These are phyloP conservation scores for Salvator merianae DNA, from an alignment of 2,113 vertebrate species.

Conservation along the genomic window DNA sequence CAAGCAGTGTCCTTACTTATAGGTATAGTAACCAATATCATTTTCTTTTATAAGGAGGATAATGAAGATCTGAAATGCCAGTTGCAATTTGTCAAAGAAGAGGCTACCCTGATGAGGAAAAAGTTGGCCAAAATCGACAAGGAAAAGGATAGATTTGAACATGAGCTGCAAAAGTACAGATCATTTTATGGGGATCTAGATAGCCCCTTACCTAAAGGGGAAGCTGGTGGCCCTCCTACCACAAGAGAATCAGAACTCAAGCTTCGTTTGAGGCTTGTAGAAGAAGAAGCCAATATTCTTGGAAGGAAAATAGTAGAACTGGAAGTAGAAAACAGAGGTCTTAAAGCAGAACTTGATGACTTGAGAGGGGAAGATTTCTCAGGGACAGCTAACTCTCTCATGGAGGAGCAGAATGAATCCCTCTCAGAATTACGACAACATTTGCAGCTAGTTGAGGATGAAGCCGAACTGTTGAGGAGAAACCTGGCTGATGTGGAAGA, in stretches of 20 bases:
- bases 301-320: slow-evolving; percentile 97
- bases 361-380: slow-evolving; percentile 91
- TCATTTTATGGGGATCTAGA: slow-evolving; percentile 98
- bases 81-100: slow-evolving; percentile 96
- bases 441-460: slow-evolving; percentile 96
- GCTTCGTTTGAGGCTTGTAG: slow-evolving; percentile 92
- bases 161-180: slow-evolving; percentile 95
- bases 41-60: slow-evolving; percentile 83
- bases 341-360: slow-evolving; percentile 97
- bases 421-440: slow-evolving; percentile 94
- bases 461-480: slow-evolving; percentile 92
- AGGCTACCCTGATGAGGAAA: slow-evolving; percentile 95
- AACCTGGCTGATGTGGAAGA: slow-evolving; percentile 95
- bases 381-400: slow-evolving; percentile 74
- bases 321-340: slow-evolving; percentile 95
- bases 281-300: slow-evolving; percentile 98
- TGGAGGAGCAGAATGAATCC: slow-evolving; percentile 91
- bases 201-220: slow-evolving; percentile 95
- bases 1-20: slow-evolving; percentile 12
- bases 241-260: slow-evolving; percentile 98
- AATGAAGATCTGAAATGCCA: slow-evolving; percentile 97
- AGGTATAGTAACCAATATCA: not conserved
- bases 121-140: slow-evolving; percentile 99
- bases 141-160: slow-evolving; percentile 96
- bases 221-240: slow-evolving; percentile 94